Conservation (phyloP, 2,797 vertebrate species). For the Silurus lanzhouensis region DNA sequence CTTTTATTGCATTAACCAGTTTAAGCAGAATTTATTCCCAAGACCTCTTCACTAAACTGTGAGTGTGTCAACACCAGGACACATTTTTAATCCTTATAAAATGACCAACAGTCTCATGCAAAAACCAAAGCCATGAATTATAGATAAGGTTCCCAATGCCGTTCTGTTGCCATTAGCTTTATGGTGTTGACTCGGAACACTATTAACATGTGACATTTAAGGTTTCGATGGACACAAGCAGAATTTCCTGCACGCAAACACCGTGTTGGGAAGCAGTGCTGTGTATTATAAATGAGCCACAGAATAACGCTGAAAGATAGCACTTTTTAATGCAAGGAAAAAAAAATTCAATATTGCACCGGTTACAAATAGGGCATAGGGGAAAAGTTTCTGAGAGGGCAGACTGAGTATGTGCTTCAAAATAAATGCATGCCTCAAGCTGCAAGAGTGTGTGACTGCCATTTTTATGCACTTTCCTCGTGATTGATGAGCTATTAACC, state of each 20-base stretch:
- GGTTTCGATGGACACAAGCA: neutral
- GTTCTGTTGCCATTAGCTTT: constrained; percentile 41
- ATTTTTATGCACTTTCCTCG: neutral
- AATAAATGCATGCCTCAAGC: constrained; percentile 25
- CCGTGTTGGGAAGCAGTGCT: neutral
- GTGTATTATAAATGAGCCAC: neutral
- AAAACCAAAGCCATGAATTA: constrained; percentile 52
- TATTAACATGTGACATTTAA: constrained; percentile 32
- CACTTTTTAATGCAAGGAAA: neutral
- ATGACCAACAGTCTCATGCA: constrained; percentile 48
- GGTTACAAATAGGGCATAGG: neutral
- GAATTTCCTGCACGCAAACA: neutral
- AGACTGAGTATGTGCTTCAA: neutral
- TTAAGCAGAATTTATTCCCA: constrained; percentile 15
- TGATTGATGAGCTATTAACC: neutral
- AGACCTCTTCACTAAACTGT: constrained; percentile 20
- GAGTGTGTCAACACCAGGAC: constrained; percentile 15
- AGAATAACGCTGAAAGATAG: neutral
- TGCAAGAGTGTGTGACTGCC: constrained; percentile 9
- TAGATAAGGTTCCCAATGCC: constrained; percentile 35
- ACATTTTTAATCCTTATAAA: constrained; percentile 37
- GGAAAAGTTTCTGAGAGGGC: neutral
- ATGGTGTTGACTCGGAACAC: constrained; percentile 31
- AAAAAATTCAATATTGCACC: neutral
- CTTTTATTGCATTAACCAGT: constrained; percentile 41